Evolutionary conservation across 2,113 vertebrate genomes (phyloP), one percentile per base, ranked within the genome.

Genomic region (Mustela lutreola): DNA sequence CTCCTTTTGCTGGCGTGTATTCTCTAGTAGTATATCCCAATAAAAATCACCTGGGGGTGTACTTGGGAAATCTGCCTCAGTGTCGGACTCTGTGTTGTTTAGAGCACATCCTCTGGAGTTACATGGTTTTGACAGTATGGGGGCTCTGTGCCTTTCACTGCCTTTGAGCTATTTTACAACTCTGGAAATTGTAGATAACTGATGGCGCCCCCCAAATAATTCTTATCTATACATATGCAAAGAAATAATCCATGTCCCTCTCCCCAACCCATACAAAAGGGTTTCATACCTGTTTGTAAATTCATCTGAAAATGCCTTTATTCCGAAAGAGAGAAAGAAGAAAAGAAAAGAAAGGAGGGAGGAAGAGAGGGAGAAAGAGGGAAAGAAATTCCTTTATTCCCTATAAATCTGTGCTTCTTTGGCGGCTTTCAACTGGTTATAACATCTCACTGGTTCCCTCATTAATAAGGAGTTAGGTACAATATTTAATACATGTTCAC

Each of bases 281-380:
- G 22, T 62, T 60, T 93, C 26, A 26, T 18, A 50, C 75, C 26
- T 56, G 11, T 75, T 45, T 94, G 33, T 70, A 89, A 73, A 75
- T 85, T 89, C 16, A 73, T 84, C 92, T 87, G 60, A 71, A 71
- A 89, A 63, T 67, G 67, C 67, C 67, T 70, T n/a, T n/a, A 70
- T 70, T 70, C 67, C 1, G 0, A n/a, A 70, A 70, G 12, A 31
- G 28, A 62, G 19, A 60, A 60, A 60, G 58, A 58, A 58, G 19
- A 24, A 15, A 24, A 15, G 58, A 3, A 60, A 14, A 24, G 22
- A 24, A 10, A 60, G 56, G 56, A 24, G 21, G 58, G 58, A 60
- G 18, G 56, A 22, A 60, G 2, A 8, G 21, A 24, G 21, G 50
- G 8, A 9, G 24, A 62, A 4, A 4, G 60, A 26, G 3, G 10